Conservation (phyloP, 1,140 invertebrate genomes). For the Lineus longissimus region DNA sequence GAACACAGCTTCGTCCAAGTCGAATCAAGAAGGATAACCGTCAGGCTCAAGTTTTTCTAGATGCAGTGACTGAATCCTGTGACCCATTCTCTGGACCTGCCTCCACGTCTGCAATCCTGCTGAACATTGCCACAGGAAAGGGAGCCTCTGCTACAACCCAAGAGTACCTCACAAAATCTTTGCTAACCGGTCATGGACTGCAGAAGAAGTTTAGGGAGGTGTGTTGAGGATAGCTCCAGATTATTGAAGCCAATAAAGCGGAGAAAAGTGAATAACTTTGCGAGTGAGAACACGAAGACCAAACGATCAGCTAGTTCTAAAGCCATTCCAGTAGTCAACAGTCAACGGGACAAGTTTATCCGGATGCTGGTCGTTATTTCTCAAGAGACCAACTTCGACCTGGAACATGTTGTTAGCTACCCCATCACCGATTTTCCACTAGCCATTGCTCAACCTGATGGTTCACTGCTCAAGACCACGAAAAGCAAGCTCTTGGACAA, state of each 20-base stretch:
- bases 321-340: neutral
- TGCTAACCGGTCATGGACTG: neutral
- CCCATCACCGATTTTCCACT: slow-evolving; percentile 11
- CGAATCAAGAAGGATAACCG: slow-evolving; percentile 2
- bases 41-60: neutral
- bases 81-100: neutral
- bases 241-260: neutral
- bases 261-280: neutral
- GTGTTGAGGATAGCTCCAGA: neutral
- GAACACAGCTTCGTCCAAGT: neutral
- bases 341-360: slow-evolving; percentile 8
- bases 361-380: slow-evolving; percentile 13
- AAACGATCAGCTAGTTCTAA: neutral
- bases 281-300: neutral
- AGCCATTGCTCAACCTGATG: slow-evolving; percentile 10
- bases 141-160: neutral
- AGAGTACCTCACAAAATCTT: neutral
- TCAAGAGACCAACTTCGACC: slow-evolving; percentile 6
- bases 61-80: neutral
- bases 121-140: slow-evolving; percentile 7
- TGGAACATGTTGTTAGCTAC: neutral
- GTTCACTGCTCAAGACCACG: neutral
- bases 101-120: neutral
- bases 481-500: slow-evolving; percentile 7
- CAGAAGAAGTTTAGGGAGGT: neutral